These are phyloP conservation scores for Agrilus biguttatus DNA, from an alignment of 2,888 invertebrate genomes.

Conservation along the genomic window DNA sequence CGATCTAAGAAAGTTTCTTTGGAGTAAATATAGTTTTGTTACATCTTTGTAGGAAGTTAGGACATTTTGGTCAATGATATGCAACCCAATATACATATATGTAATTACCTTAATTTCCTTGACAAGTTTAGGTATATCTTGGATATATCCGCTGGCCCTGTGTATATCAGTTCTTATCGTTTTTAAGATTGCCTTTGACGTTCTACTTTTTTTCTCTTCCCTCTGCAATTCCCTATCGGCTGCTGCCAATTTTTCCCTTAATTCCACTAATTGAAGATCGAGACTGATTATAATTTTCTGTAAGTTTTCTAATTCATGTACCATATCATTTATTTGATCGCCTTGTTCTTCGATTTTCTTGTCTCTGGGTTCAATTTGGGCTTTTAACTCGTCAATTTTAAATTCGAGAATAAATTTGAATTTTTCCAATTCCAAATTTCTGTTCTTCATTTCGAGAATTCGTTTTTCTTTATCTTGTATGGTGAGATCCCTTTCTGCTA, in stretches of 20 bases:
- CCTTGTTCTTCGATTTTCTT: conserved; percentile 72
- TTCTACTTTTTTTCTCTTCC: conserved; percentile 46
- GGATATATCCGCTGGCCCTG: conserved; percentile 61
- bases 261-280: conserved; percentile 61
- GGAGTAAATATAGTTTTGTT: neutral
- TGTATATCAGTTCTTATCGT: conserved; percentile 72
- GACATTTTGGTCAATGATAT: no score
- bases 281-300: conserved; percentile 52
- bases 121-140: conserved; percentile 53
- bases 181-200: conserved; percentile 48
- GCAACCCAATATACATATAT: neutral
- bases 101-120: conserved; percentile 36
- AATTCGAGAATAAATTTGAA: conserved; percentile 82
- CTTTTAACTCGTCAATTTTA: conserved; percentile 73
- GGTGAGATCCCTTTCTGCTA: conserved; percentile 66
- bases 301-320: conserved; percentile 64
- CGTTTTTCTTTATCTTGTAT: conserved; percentile 77
- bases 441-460: conserved; percentile 69
- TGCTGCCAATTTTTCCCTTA: conserved; percentile 61
- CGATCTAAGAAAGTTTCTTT: neutral
- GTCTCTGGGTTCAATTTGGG: conserved; percentile 72
- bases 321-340: conserved; percentile 69
- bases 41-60: neutral
- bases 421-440: conserved; percentile 80
- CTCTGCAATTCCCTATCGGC: conserved; percentile 55